A percentile compares a stretch with the other conserved stretches of the same genome.
Evolutionary conservation across 2,113 vertebrate genomes (phyloP).

Genomic region (Nycticebus coucang): DNA sequence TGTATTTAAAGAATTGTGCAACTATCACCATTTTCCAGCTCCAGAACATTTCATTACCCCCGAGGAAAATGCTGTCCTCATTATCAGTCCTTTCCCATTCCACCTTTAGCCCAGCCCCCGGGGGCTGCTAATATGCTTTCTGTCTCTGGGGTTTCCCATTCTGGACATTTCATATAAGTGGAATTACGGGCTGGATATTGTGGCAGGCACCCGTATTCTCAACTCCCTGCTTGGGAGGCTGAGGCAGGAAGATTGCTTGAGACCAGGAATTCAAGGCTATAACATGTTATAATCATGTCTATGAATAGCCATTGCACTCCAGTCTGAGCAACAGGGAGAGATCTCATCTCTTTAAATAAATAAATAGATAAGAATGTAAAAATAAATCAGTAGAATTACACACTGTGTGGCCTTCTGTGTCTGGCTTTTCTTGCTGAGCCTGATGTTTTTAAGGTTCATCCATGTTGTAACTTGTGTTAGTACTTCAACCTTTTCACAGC

Average conservation of each 20-base stretch:
- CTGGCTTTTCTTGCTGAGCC: neutral
- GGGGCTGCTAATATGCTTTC: neutral
- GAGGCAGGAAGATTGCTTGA: no score
- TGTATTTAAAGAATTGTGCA: neutral
- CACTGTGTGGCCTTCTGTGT: fast-evolving
- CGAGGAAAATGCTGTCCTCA: neutral
- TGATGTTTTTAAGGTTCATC: neutral
- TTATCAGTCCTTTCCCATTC: neutral
- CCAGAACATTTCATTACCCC: neutral
- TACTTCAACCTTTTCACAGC: neutral
- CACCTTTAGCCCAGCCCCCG: neutral
- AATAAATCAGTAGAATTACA: neutral
- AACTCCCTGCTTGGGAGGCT: no score
- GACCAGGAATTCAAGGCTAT: no score
- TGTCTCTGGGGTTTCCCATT: neutral
- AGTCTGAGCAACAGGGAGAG: no score
- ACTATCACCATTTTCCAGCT: neutral
- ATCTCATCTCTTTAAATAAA: no score
- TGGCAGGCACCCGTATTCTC: no score
- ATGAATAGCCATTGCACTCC: no score
- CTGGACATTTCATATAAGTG: neutral
- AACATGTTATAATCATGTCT: no score
- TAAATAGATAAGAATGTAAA: no score
- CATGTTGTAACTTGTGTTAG: fast-evolving
- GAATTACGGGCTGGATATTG: no score